A percentile compares a stretch with the other conserved stretches of the same genome.
Evolutionary conservation across 1,140 invertebrate genomes (phyloP).

Genomic region (Varroa destructor): DNA sequence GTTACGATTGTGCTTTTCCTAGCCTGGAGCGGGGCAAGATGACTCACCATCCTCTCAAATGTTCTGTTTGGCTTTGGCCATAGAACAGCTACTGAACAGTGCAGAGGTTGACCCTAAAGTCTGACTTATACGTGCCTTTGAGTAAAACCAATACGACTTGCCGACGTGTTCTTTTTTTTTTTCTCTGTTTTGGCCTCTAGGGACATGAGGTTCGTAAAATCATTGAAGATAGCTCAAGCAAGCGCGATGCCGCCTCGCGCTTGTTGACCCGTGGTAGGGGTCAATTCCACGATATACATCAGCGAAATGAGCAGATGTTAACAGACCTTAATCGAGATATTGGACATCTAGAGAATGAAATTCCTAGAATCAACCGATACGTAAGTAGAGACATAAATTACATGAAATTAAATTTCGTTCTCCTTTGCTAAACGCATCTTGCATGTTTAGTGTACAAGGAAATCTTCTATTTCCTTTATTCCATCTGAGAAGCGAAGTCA

Average conservation of each 20-base stretch:
- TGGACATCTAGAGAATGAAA: conserved; percentile 50
- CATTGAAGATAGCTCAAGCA: conserved; percentile 39
- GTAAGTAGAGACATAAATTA: conserved; percentile 37
- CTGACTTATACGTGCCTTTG: too few species aligned
- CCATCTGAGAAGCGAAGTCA: too few species aligned
- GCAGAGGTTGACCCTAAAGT: too few species aligned
- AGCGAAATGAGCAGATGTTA: conserved; percentile 51
- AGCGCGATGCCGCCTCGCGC: conserved; percentile 65
- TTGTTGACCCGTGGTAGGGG: conserved; percentile 56
- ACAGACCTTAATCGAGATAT: conserved; percentile 52
- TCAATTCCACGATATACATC: conserved; percentile 55
- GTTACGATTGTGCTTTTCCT: conserved; percentile 55
- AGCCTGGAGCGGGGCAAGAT: conserved; percentile 40
- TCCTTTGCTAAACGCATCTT: too few species aligned
- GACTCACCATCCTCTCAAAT: conserved; percentile 24
- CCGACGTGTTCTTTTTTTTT: not conserved
- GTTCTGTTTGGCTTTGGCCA: not conserved
- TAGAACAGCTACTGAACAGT: too few species aligned
- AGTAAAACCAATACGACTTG: too few species aligned
- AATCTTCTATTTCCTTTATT: too few species aligned
- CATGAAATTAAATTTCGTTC: too few species aligned
- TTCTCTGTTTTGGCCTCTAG: not conserved
- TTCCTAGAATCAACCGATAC: conserved; percentile 68
- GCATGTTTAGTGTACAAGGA: too few species aligned
- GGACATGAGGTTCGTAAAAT: not conserved